Conservation (phyloP, 30 jellyfish, hydroid and myxozoan species). For the Pelagia noctiluca region DNA sequence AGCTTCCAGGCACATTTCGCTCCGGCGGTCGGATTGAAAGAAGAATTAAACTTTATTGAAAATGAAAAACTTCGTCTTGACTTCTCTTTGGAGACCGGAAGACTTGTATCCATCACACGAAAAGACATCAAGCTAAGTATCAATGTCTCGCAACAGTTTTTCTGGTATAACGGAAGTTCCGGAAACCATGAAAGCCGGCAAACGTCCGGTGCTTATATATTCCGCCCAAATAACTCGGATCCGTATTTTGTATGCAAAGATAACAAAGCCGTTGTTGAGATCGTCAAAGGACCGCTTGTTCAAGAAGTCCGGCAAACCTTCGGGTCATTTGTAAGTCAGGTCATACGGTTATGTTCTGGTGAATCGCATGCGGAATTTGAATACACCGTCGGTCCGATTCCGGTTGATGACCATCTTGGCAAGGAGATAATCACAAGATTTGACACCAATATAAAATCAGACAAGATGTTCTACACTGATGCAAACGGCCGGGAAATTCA, state of each 20-base stretch:
- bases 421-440: constrained; percentile 88
- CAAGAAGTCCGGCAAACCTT: constrained; percentile 90
- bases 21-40: constrained; percentile 21
- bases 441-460: constrained; percentile 84
- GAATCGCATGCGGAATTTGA: constrained; percentile 86
- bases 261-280: constrained; percentile 72
- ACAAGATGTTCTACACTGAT: constrained; percentile 88
- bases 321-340: constrained; percentile 94
- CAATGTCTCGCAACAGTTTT: constrained; percentile 87
- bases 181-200: constrained; percentile 88
- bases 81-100: constrained; percentile 70
- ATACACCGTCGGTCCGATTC: constrained; percentile 96
- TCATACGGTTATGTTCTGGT: constrained; percentile 74
- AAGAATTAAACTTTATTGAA: constrained; percentile 57
- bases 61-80: constrained; percentile 71
- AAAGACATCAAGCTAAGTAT: constrained; percentile 75
- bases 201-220: constrained; percentile 97
- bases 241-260: constrained; percentile 70
- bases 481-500: constrained; percentile 96
- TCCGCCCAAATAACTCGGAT: constrained; percentile 77
- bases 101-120: constrained; percentile 58
- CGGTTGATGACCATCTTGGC: constrained; percentile 83
- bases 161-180: constrained; percentile 92
- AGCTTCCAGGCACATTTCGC: constrained; percentile 20
- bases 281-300: constrained; percentile 78